Base-by-base conservation (phyloP, 1,140 invertebrate genomes). In the Antheraea mylitta region DNA sequence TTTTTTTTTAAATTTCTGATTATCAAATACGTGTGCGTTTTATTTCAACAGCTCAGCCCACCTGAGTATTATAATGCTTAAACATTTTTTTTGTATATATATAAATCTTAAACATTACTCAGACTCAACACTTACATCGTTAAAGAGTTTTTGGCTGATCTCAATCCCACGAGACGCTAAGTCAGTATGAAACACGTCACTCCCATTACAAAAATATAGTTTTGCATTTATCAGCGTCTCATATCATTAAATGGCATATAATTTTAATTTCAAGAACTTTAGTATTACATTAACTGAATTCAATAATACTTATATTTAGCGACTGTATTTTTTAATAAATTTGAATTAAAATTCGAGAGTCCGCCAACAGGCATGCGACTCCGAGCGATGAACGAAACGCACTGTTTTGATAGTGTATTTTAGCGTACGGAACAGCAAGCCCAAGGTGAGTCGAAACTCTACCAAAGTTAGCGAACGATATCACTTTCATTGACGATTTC, bases 351-450 rank as follows among this genome's bases (percentile, higher is more conserved):
- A 66, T 64, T 37, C 66, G 62, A 64, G 62, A 13, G 38, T 36
- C 66, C 37, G 62, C 62, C 22, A 45, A 68, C 63, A 0, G 64
- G 66, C 86, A 85, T 87, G 77, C 77, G 76, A 53, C 79, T 70
- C 73, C 59, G 67, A 60, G 64, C 81, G 71, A 19, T 53, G 76
- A 73, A 73, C 73, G 67, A 73, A 83, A 79, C 80, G 71, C 79
- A 89, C 87, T 89, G 87, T 88, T 89, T 87, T 89, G 87, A 89
- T 87, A 84, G 81, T 81, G 73, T 87, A 83, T 86, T 89, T 85
- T 85, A 87, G 81, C 84, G 85, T 86, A 81, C 78, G 78, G 82
- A 82, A 80, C 76, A 69, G 76, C 18, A 81, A 79, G 74, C 75
- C 76, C 84, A 87, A 87, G 85, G 84, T 86, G 84, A 87, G 80